These are phyloP conservation scores for Astatoreochromis straeleni DNA, from an alignment of 2,113 vertebrate species.

Conservation along the genomic window DNA sequence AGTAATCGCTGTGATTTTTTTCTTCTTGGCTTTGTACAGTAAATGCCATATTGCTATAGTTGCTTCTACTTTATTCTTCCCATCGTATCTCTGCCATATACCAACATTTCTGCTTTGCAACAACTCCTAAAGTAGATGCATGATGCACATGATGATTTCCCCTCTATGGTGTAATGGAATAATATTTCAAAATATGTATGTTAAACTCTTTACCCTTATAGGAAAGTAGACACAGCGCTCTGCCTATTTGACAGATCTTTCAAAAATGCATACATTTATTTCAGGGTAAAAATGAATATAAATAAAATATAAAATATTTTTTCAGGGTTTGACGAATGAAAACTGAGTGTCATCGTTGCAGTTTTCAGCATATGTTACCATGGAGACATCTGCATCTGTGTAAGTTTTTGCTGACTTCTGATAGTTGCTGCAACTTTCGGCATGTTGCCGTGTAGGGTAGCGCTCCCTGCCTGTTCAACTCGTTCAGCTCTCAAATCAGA, in stretches of 20 bases:
- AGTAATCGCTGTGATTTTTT: neutral
- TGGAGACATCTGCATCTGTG: neutral
- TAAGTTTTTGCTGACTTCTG: neutral
- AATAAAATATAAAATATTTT: neutral
- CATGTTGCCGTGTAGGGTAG: neutral
- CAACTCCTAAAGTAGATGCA: neutral
- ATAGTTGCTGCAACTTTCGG: neutral
- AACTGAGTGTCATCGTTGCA: neutral
- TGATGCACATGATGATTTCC: neutral
- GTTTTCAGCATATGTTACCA: neutral
- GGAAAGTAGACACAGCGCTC: neutral
- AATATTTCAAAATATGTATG: neutral
- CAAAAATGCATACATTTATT: neutral
- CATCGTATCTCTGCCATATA: neutral
- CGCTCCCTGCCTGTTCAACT: neutral
- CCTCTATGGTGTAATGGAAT: neutral
- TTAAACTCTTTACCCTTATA: neutral
- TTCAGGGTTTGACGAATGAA: neutral
- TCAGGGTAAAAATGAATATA: neutral
- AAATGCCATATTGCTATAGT: neutral
- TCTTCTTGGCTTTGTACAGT: neutral
- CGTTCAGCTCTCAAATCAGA: constrained; percentile 2
- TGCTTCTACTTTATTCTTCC: neutral
- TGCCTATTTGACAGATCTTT: neutral
- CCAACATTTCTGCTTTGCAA: neutral